These are phyloP conservation scores for Turnix velox DNA, from an alignment of 2,113 vertebrate genomes.

Conservation along the genomic window DNA sequence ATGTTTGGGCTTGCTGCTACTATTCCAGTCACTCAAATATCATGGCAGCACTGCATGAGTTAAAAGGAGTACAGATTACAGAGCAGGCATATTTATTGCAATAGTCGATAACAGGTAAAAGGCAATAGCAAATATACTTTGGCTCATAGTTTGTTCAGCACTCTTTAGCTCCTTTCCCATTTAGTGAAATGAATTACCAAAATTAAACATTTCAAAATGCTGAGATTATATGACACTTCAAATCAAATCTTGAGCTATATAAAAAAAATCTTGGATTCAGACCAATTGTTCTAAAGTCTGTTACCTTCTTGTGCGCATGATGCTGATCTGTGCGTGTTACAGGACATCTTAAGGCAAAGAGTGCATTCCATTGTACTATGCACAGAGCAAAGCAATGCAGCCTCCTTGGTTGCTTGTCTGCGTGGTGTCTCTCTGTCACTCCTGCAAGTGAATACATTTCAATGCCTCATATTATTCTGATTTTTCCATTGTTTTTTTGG, in stretches of 20 bases:
- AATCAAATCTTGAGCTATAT: not conserved
- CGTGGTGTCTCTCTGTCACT: not conserved
- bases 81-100: slow-evolving; percentile 5
- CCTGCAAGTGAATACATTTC: not conserved
- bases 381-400: not conserved
- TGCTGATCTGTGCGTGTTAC: not conserved
- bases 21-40: not conserved
- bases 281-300: not conserved
- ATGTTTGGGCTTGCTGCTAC: not conserved
- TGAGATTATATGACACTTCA: not conserved
- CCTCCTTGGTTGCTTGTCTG: not conserved
- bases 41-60: not conserved
- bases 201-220: slow-evolving; percentile 28
- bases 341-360: not conserved
- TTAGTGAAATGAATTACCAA: not conserved
- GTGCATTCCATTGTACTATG: not conserved
- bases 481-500: not conserved
- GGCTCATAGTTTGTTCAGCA: not conserved
- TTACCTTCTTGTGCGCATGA: not conserved
- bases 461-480: not conserved
- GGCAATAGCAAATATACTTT: not conserved
- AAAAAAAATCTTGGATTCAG: not conserved
- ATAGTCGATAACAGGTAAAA: not conserved
- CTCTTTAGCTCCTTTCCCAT: not conserved
- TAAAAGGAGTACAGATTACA: not conserved